Evolutionary conservation across 1,140 invertebrate genomes (phyloP).

Genomic region (Danaus plexippus): DNA sequence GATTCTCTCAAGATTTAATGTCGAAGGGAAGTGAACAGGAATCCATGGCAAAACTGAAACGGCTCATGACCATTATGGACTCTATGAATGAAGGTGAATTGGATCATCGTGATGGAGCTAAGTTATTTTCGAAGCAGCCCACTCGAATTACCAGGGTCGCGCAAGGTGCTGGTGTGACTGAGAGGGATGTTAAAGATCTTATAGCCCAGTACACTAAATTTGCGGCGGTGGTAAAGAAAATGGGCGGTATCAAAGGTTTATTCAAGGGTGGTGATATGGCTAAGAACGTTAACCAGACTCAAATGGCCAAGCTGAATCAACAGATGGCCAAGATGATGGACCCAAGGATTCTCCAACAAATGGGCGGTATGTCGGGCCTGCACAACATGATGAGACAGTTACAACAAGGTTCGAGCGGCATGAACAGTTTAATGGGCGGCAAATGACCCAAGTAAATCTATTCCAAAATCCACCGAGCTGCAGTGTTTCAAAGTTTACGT

Average conservation of each 20-base stretch:
- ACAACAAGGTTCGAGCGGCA: constrained; percentile 89
- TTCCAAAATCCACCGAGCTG: too few relatives aligned
- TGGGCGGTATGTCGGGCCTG: constrained; percentile 95
- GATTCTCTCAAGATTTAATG: constrained; percentile 99
- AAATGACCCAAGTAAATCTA: constrained; percentile 43
- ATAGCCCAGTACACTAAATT: constrained; percentile 99
- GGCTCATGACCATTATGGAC: constrained; percentile 99
- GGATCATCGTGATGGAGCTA: constrained; percentile 96
- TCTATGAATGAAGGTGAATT: constrained; percentile 99
- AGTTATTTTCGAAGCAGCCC: constrained; percentile 95
- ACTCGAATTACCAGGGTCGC: constrained; percentile 91
- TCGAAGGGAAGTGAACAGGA: constrained; percentile 99
- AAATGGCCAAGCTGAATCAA: constrained; percentile 99
- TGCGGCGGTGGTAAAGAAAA: constrained; percentile 99
- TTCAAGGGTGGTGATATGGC: constrained; percentile 99
- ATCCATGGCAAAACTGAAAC: constrained; percentile 96
- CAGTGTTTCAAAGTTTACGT: constrained; percentile 1
- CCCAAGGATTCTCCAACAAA: constrained; percentile 92
- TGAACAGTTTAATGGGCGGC: constrained; percentile 85
- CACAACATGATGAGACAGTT: constrained; percentile 99
- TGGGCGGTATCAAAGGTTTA: constrained; percentile 99
- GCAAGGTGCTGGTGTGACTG: constrained; percentile 94
- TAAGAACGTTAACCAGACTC: constrained; percentile 98
- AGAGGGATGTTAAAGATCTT: constrained; percentile 97
- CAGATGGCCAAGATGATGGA: constrained; percentile 99